Percentiles rank a stretch among this genome's conserved stretches.
Evolutionary conservation across 2,113 vertebrate genomes (phyloP).

Genomic region (Eulemur macaco): DNA sequence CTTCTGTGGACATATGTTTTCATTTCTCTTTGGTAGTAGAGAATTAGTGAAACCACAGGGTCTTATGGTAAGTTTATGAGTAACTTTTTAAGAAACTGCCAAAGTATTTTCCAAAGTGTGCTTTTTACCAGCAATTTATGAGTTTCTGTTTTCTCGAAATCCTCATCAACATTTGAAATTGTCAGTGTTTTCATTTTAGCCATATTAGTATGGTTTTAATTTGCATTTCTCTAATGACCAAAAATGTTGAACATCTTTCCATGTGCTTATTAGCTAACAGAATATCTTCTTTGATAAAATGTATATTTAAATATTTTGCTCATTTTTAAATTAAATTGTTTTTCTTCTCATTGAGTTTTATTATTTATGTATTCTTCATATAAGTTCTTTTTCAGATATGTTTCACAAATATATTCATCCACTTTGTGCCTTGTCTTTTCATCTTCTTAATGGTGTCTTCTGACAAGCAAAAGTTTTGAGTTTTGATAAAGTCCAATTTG

Average conservation of each 20-base stretch:
- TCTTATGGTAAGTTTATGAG: background rate
- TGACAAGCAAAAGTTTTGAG: background rate
- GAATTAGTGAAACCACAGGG: background rate
- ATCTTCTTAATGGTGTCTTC: background rate
- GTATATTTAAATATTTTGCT: background rate
- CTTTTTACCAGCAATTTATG: background rate
- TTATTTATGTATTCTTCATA: background rate
- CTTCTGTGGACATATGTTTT: background rate
- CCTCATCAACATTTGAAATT: background rate
- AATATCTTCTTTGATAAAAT: background rate
- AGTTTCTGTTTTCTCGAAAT: background rate
- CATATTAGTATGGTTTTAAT: background rate
- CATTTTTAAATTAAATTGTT: background rate
- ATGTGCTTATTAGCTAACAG: background rate
- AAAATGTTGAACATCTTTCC: background rate
- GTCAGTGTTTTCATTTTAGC: background rate
- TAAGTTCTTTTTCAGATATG: background rate
- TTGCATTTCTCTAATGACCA: background rate
- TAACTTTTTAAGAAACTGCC: background rate
- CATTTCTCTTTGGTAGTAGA: background rate
- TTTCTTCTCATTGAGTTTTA: background rate
- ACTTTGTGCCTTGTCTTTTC: background rate
- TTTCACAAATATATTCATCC: background rate
- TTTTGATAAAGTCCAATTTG: background rate
- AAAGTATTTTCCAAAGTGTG: background rate